Conservation (phyloP, 2,113 vertebrate genomes). For the Thinocorus orbignyianus region DNA sequence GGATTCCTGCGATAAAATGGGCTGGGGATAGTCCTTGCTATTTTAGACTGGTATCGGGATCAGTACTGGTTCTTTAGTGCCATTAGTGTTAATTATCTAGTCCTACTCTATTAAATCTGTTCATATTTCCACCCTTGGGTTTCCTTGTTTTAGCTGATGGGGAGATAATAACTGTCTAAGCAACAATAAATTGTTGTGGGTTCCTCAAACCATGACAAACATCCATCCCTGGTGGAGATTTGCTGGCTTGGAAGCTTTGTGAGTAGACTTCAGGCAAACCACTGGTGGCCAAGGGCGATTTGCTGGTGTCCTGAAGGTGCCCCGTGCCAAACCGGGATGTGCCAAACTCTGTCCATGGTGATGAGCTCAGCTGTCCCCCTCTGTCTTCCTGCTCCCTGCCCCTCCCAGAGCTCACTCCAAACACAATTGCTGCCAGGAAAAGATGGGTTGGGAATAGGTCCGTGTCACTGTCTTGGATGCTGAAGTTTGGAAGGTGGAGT, state of each 20-base stretch:
- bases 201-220: neutral
- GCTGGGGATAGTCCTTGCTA: neutral
- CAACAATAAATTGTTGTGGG: neutral
- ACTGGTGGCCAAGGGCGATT: neutral
- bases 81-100: neutral
- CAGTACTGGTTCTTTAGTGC: neutral
- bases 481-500: neutral
- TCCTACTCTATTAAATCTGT: neutral
- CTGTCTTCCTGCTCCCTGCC: fast-evolving
- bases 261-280: neutral
- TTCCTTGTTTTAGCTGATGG: neutral
- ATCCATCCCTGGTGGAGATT: neutral
- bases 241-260: neutral
- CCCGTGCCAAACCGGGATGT: fast-evolving
- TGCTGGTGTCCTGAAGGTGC: fast-evolving
- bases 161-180: neutral
- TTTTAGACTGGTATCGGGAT: neutral
- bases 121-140: neutral
- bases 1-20: neutral
- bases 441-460: neutral
- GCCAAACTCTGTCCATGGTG: neutral
- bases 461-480: neutral
- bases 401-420: fast-evolving
- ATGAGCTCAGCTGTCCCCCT: neutral
- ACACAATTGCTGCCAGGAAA: neutral